phyloP scores from a whole-genome alignment of 2,888 invertebrate species.

The Parthenolecanium corni region DNA sequence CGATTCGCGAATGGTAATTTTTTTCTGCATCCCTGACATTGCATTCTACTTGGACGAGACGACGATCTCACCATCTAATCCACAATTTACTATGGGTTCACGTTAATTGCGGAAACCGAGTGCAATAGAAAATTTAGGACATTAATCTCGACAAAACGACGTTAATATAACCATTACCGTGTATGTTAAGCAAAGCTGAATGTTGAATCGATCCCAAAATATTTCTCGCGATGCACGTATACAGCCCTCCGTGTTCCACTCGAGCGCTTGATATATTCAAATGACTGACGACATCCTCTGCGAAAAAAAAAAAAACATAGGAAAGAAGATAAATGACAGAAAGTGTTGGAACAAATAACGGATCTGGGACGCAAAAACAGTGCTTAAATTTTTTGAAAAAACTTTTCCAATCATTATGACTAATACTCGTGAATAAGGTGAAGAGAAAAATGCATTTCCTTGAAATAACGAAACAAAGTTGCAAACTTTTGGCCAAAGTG shows the following conservation, averaged over 20 bases:
- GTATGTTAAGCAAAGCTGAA: conserved; percentile 65
- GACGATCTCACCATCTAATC: too few relatives aligned
- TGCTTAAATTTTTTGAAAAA: neutral
- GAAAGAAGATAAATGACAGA: too few relatives aligned
- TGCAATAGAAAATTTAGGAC: too few relatives aligned
- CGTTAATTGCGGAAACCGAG: too few relatives aligned
- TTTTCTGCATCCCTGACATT: too few relatives aligned
- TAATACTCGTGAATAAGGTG: neutral
- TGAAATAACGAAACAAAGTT: too few relatives aligned
- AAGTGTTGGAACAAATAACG: neutral
- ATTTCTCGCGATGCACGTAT: conserved; percentile 69
- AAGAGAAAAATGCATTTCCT: too few relatives aligned
- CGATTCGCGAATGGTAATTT: too few relatives aligned
- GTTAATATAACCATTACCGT: conserved; percentile 44
- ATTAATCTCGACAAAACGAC: neutral
- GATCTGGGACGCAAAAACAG: neutral
- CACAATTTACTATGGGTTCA: too few relatives aligned
- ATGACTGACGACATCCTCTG: conserved; percentile 57
- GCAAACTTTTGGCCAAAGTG: too few relatives aligned
- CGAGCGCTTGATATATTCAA: conserved; percentile 66
- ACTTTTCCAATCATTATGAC: neutral
- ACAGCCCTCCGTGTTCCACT: conserved; percentile 73
- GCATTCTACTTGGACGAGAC: too few relatives aligned
- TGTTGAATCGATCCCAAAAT: conserved; percentile 59
- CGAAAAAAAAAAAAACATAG: neutral